phyloP scores from a whole-genome alignment of 2,113 vertebrate species.

The Puntigrus tetrazona region DNA sequence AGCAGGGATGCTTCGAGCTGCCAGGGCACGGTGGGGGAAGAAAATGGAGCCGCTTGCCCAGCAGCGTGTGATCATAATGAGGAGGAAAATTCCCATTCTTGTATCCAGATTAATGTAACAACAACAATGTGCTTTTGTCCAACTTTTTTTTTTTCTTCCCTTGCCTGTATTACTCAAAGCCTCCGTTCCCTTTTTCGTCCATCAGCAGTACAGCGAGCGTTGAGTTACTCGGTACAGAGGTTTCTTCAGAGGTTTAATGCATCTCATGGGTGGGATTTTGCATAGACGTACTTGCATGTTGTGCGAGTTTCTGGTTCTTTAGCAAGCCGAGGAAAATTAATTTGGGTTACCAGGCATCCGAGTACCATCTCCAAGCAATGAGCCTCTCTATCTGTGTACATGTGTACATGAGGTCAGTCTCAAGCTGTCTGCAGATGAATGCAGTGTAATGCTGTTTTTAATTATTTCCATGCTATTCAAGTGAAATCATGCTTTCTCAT shows the following conservation, averaged over 20 bases:
- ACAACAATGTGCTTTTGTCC: conserved; percentile 73
- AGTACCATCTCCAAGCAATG: conserved; percentile 54
- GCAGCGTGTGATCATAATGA: conserved; percentile 73
- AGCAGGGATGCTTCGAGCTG: conserved; percentile 71
- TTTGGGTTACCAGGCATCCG: conserved; percentile 60
- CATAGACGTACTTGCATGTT: conserved; percentile 33
- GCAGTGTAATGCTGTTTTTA: conserved; percentile 67
- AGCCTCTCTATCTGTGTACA: conserved; percentile 60
- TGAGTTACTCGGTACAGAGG: conserved; percentile 2
- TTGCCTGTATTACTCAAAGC: conserved; percentile 39
- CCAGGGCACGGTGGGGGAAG: conserved; percentile 75
- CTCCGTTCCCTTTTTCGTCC: conserved; percentile 21
- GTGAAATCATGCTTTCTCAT: conserved; percentile 79
- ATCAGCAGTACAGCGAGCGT: background rate
- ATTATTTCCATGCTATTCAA: conserved; percentile 68
- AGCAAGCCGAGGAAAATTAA: conserved; percentile 43
- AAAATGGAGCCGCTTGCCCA: conserved; percentile 73
- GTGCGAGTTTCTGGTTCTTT: conserved; percentile 17
- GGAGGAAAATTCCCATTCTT: conserved; percentile 75
- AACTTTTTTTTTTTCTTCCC: conserved; percentile 41
- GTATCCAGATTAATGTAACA: conserved; percentile 74
- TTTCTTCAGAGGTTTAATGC: background rate
- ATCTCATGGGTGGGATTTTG: conserved; percentile 4
- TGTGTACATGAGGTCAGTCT: conserved; percentile 70
- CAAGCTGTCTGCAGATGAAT: conserved; percentile 64